phyloP scores from a whole-genome alignment of 2,797 vertebrate genomes.

The Characodon lateralis region DNA sequence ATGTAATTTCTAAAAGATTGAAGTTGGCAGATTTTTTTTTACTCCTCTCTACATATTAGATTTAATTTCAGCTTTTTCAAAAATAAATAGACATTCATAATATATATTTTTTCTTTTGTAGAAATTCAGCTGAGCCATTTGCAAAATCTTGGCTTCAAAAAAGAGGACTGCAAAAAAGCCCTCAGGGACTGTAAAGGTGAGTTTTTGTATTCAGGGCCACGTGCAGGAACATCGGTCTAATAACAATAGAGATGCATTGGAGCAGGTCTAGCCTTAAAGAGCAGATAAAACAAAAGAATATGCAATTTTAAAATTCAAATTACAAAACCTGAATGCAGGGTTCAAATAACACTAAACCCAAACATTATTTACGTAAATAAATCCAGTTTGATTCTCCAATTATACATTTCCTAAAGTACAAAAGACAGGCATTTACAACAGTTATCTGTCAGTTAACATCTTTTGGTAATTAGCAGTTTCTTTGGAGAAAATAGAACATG shows the following conservation, averaged over 20 bases:
- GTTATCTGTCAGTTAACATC: no score
- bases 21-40: no score
- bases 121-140: slow-evolving; percentile 88
- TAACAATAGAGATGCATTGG: not conserved
- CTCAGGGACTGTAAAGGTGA: slow-evolving; percentile 91
- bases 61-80: no score
- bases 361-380: no score
- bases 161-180: slow-evolving; percentile 90
- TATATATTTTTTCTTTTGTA: slow-evolving; percentile 58
- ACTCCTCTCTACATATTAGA: no score
- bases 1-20: no score
- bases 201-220: not conserved
- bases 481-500: no score
- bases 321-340: not conserved
- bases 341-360: not conserved
- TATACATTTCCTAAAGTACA: no score
- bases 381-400: no score
- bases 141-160: slow-evolving; percentile 90
- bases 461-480: no score
- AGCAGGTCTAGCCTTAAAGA: not conserved
- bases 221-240: not conserved
- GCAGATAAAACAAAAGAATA: not conserved
- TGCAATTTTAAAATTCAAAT: not conserved
- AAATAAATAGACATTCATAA: not conserved
- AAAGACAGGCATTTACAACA: no score